Evolutionary conservation across 2,888 invertebrate genomes (phyloP).

Genomic region (Zele albiditarsus): DNA sequence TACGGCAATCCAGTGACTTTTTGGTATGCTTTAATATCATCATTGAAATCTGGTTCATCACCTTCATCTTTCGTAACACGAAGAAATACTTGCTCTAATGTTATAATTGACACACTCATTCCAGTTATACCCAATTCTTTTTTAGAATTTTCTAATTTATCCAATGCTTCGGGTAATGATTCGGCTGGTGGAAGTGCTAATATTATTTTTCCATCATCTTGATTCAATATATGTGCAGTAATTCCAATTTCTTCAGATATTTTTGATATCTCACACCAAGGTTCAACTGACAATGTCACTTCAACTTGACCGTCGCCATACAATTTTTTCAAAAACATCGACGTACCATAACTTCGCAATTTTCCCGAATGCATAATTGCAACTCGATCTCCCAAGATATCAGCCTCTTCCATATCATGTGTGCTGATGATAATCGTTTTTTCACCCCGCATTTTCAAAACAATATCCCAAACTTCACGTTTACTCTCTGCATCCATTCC

Average conservation of each 20-base stretch:
- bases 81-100: slow-evolving; percentile 94
- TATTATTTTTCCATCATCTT: slow-evolving; percentile 74
- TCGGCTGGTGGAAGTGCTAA: slow-evolving; percentile 76
- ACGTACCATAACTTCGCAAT: slow-evolving; percentile 86
- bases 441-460: slow-evolving; percentile 80
- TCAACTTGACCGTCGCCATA: slow-evolving; percentile 73
- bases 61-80: slow-evolving; percentile 66
- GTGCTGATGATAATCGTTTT: slow-evolving; percentile 91
- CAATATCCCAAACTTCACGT: slow-evolving; percentile 90
- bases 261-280: slow-evolving; percentile 66
- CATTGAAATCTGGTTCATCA: slow-evolving; percentile 56
- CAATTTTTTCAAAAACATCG: slow-evolving; percentile 85
- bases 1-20: slow-evolving; percentile 64
- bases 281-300: slow-evolving; percentile 65
- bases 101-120: slow-evolving; percentile 89
- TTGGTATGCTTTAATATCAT: slow-evolving; percentile 52
- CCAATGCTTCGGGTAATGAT: slow-evolving; percentile 78
- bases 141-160: slow-evolving; percentile 77
- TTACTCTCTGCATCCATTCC: slow-evolving; percentile 94
- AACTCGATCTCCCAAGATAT: slow-evolving; percentile 91
- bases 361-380: slow-evolving; percentile 87
- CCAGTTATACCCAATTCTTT: slow-evolving; percentile 80
- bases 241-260: slow-evolving; percentile 71
- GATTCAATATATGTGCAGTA: slow-evolving; percentile 68
- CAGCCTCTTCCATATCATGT: slow-evolving; percentile 97